These are phyloP conservation scores for Anguilla megastoma DNA, from an alignment of 2,797 vertebrate species.

Conservation along the genomic window DNA sequence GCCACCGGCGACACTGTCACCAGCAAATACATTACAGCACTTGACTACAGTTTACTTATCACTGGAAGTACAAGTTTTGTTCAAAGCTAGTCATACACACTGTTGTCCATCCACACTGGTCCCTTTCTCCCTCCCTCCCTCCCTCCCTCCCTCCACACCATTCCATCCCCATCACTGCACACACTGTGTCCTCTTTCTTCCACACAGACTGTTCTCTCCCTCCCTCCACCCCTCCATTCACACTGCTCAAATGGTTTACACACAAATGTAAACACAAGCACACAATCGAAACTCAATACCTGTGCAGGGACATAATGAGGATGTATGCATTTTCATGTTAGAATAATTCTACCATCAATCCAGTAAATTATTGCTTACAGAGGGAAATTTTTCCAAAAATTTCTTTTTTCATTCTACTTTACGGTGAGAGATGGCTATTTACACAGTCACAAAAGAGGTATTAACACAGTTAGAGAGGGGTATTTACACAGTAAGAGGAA, in stretches of 20 bases:
- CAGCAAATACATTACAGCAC: background rate
- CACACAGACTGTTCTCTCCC: too few relatives aligned
- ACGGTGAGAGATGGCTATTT: too few relatives aligned
- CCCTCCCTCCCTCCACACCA: background rate
- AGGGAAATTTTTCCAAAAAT: too few relatives aligned
- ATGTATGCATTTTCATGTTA: too few relatives aligned
- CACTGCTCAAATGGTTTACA: background rate
- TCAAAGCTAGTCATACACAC: background rate
- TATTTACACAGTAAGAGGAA: too few relatives aligned
- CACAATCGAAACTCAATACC: background rate
- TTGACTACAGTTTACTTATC: background rate
- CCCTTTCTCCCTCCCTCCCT: background rate
- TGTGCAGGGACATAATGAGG: too few relatives aligned
- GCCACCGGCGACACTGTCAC: background rate
- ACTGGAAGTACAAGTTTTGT: background rate
- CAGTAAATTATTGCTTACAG: too few relatives aligned
- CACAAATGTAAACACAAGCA: background rate
- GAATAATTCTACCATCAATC: too few relatives aligned
- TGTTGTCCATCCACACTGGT: background rate
- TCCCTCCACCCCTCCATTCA: background rate
- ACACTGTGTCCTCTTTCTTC: background rate
- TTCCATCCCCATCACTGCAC: background rate
- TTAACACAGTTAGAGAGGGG: background rate
- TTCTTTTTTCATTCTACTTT: background rate
- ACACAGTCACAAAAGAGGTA: background rate